phyloP scores from a whole-genome alignment of 2,113 vertebrate species.

The Oncorhynchus kisutch region DNA sequence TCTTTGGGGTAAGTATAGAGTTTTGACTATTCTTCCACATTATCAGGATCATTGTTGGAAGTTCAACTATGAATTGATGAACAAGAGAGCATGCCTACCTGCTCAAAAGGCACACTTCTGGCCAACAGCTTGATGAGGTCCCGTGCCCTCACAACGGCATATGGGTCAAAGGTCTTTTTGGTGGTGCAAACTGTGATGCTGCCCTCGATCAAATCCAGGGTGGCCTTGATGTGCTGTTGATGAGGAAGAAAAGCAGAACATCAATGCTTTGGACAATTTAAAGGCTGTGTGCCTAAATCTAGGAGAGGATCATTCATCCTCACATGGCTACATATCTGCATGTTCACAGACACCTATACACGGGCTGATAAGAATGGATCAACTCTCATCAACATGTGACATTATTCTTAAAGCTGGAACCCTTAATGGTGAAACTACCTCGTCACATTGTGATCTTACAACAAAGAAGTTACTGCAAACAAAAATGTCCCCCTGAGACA shows the following conservation, averaged over 20 bases:
- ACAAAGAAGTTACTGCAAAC: no score
- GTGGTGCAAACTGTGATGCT: constrained; percentile 92
- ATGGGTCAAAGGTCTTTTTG: constrained; percentile 94
- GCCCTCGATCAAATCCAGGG: constrained; percentile 92
- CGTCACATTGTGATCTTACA: no score
- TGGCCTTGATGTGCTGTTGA: constrained; percentile 81
- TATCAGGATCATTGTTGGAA: no score
- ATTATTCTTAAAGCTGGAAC: no score
- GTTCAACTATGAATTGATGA: background rate
- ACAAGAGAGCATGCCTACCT: constrained; percentile 71
- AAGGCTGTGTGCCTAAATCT: background rate
- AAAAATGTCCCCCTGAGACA: no score
- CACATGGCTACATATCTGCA: no score
- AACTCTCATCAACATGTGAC: no score
- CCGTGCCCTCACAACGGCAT: constrained; percentile 87
- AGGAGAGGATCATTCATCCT: background rate
- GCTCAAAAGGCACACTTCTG: constrained; percentile 94
- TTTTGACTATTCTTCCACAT: no score
- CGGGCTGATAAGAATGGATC: no score
- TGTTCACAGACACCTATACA: no score
- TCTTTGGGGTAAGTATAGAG: no score
- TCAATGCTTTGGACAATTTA: background rate
- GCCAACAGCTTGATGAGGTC: constrained; percentile 94
- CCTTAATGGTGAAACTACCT: no score
- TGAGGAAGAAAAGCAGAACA: constrained; percentile 24